Evolutionary conservation across 35 echinoderm and acorn worm species (phyloP), one percentile per base, ranked within the genome.

Genomic region (Diadema setosum): DNA sequence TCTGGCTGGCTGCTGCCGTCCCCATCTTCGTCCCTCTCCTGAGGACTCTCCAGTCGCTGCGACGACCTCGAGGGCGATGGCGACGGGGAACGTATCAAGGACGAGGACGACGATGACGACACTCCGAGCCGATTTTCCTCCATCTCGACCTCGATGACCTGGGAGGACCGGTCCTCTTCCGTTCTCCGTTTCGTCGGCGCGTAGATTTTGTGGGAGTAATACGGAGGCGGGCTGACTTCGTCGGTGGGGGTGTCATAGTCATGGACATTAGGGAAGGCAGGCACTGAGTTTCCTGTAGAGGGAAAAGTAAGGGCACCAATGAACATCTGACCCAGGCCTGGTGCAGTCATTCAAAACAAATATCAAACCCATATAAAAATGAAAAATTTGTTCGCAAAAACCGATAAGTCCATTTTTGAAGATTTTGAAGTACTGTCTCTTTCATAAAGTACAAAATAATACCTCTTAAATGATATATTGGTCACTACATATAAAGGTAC

Each of bases 1-100:
- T 78, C 73, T n/a, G 73, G 73, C n/a, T 78, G 73, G n/a, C 73
- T 78, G 73, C 73, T 78, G 27, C 73, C 73, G 40, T 78, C 73
- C 8, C 73, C 73, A 41, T 78, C 73, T 44, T 78, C 73, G 73
- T 78, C 73, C 44, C 73, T 39, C 36, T 5, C 37, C 20, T 26
- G 73, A 18, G 73, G 73, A 44, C 73, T 78, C 73, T 78, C 73
- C 18, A 78, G 73, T 1, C 73, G 27, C 73, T 78, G 73, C 29
- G 73, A 78, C 2, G 18, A 16, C 44, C n/a, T 78, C 27, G 73
- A 78, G 24, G 40, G 73, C 20, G 73, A 78, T 21, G 73, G 73
- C 11, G 73, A 78, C 24, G 73, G 73, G 2, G 40, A 42, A 8
- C 73, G 20, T 32, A 44, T 21, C 40, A 44, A 44, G 3, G 73